Conservation (phyloP, 2,113 vertebrate genomes). For the Ploceus nigricollis region DNA sequence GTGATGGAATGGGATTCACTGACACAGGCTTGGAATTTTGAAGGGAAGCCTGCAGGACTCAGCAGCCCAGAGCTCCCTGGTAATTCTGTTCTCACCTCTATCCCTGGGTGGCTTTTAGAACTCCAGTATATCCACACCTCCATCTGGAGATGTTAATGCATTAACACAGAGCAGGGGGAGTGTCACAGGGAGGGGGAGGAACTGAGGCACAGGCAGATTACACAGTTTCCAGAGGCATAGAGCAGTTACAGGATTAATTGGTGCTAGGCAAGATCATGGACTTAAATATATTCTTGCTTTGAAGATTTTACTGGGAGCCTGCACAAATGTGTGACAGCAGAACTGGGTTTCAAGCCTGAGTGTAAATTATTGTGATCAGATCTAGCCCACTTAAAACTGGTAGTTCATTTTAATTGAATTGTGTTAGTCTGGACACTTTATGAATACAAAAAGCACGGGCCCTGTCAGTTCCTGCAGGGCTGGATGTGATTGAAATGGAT, state of each 20-base stretch:
- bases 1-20: not conserved
- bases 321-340: conserved; percentile 32
- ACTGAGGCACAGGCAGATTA: conserved; percentile 18
- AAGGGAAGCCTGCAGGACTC: not conserved
- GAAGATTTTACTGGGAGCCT: conserved; percentile 53
- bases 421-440: conserved; percentile 36
- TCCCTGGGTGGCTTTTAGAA: not conserved
- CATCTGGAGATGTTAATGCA: not conserved
- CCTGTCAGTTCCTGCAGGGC: not conserved
- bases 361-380: conserved; percentile 47
- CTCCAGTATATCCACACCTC: not conserved
- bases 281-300: conserved; percentile 54
- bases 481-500: not conserved
- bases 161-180: not conserved
- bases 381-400: conserved; percentile 50
- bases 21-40: not conserved
- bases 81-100: not conserved
- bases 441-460: not conserved
- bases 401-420: conserved; percentile 56
- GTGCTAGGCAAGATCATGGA: conserved; percentile 41
- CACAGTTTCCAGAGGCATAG: conserved; percentile 42
- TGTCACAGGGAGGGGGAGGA: conserved; percentile 8
- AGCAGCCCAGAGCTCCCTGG: not conserved
- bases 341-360: conserved; percentile 15
- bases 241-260: conserved; percentile 50